A percentile compares a stretch with the other conserved stretches of the same genome.
These are phyloP conservation scores for Hoplodrina ambigua DNA, from an alignment of 2,888 invertebrate species.

Conservation along the genomic window DNA sequence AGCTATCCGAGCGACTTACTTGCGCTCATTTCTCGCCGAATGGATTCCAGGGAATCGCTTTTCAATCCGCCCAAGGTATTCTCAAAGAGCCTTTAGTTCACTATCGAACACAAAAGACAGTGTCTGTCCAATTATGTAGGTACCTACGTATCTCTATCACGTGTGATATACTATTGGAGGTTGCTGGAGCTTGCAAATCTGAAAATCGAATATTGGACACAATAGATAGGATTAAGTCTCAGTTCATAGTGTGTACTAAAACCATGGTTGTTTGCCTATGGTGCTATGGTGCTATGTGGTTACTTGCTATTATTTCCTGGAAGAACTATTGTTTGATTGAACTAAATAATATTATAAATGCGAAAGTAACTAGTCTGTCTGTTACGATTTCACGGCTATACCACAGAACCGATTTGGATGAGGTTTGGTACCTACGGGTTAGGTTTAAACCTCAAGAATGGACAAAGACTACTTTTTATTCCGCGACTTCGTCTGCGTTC, in stretches of 20 bases:
- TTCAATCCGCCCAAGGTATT: conserved; percentile 60
- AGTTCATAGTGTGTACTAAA: background rate
- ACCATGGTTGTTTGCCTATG: too few species aligned
- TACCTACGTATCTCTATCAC: conserved; percentile 22
- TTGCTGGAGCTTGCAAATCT: conserved; percentile 12
- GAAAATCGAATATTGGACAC: conserved; percentile 25
- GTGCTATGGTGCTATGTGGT: too few species aligned
- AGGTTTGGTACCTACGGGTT: too few species aligned
- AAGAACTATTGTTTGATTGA: background rate
- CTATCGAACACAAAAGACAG: conserved; percentile 57
- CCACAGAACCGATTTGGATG: too few species aligned
- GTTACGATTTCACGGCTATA: too few species aligned
- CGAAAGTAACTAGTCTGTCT: too few species aligned
- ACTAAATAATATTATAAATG: too few species aligned
- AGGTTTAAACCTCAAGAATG: too few species aligned
- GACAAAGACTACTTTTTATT: too few species aligned
- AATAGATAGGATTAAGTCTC: conserved; percentile 16
- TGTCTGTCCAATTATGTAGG: conserved; percentile 47
- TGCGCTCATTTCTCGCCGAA: conserved; percentile 61
- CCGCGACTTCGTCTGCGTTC: too few species aligned
- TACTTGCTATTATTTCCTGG: background rate
- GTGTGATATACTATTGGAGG: background rate
- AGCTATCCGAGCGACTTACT: conserved; percentile 62
- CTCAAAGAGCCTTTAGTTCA: conserved; percentile 56
- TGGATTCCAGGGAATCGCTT: conserved; percentile 62